Evolutionary conservation across 2,888 invertebrate species (phyloP).

Genomic region (Athalia circularis): DNA sequence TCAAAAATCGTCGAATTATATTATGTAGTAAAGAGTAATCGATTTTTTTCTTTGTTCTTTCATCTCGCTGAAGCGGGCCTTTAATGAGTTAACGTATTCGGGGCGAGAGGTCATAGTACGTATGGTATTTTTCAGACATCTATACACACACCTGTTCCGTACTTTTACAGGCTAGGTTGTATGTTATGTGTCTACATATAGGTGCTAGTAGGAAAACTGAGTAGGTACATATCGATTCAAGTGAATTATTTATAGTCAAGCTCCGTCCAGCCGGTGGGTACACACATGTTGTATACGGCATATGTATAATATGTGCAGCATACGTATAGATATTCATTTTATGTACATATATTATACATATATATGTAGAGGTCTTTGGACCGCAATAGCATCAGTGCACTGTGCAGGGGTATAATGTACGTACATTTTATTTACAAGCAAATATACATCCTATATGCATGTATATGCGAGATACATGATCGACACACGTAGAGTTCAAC

Average conservation of each 20-base stretch:
- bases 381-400: no score
- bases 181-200: neutral
- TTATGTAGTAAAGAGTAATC: no score
- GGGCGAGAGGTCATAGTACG: slow-evolving; percentile 11
- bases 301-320: neutral
- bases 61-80: no score
- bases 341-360: neutral
- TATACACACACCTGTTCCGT: neutral
- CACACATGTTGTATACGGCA: slow-evolving; percentile 27
- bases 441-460: no score
- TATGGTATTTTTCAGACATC: neutral
- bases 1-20: no score
- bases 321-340: neutral
- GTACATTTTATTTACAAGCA: no score
- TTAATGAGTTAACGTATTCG: no score
- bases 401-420: no score
- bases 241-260: slow-evolving; percentile 64
- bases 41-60: no score
- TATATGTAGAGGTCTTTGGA: no score
- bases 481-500: no score
- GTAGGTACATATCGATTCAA: slow-evolving; percentile 64
- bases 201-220: slow-evolving; percentile 31
- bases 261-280: slow-evolving; percentile 33
- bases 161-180: neutral
- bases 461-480: no score